A percentile compares a stretch with the other conserved stretches of the same genome.
Evolutionary conservation across 2,888 invertebrate genomes (phyloP).

Genomic region (Cryptocephalus primarius): DNA sequence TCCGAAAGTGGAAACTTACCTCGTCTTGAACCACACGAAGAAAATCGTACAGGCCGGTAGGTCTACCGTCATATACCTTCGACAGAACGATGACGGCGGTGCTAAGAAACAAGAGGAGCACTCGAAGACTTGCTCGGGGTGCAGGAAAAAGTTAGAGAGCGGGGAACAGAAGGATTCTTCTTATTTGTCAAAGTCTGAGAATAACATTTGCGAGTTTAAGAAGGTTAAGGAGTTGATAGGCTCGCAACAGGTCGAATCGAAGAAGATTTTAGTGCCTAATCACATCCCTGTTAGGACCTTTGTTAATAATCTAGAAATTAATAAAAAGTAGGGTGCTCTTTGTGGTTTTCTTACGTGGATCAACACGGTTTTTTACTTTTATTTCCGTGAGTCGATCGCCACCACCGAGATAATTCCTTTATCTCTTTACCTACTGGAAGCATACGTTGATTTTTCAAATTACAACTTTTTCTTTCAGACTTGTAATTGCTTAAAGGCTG

Average conservation of each 20-base stretch:
- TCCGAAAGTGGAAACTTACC: slow-evolving; percentile 10
- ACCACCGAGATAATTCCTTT: too few species aligned
- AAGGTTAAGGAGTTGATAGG: slow-evolving; percentile 8
- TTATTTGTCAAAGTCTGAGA: slow-evolving; percentile 19
- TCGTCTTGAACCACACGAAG: slow-evolving; percentile 19
- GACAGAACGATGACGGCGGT: slow-evolving; percentile 3
- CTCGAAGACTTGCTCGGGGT: slow-evolving; percentile 12
- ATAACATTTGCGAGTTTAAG: slow-evolving; percentile 6
- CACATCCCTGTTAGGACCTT: slow-evolving; percentile 23
- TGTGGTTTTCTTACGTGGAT: too few species aligned
- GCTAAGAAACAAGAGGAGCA: slow-evolving; percentile 6
- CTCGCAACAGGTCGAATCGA: slow-evolving; percentile 1
- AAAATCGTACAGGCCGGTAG: slow-evolving; percentile 13
- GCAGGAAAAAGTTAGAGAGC: slow-evolving; percentile 11
- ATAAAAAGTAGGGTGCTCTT: slow-evolving; percentile 6
- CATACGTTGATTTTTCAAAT: too few species aligned
- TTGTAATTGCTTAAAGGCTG: not conserved
- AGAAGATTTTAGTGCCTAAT: slow-evolving; percentile 14
- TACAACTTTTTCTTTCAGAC: not conserved
- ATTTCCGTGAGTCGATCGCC: too few species aligned
- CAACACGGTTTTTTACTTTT: too few species aligned
- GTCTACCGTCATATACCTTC: slow-evolving; percentile 13
- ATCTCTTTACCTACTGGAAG: too few species aligned
- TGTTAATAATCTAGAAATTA: slow-evolving; percentile 21
- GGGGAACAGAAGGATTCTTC: not conserved